Conservation (phyloP, 2,888 invertebrate genomes). For the Sisyra nigra region DNA sequence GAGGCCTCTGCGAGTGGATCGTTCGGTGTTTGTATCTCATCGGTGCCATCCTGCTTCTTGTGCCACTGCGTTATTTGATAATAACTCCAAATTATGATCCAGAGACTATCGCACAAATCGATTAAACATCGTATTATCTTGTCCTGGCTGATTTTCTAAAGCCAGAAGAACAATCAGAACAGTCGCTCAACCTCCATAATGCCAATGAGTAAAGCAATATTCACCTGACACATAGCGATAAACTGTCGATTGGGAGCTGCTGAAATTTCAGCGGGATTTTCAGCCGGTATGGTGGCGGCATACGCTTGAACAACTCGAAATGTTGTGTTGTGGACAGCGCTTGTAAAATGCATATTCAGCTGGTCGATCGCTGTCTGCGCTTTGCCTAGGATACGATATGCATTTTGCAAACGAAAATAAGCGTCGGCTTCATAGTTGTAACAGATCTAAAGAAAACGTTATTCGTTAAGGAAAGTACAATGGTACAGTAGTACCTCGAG, state of each 20-base stretch:
- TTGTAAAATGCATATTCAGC: constrained; percentile 86
- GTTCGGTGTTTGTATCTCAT: constrained; percentile 19
- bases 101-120: constrained; percentile 74
- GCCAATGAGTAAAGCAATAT: not conserved
- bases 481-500: no score
- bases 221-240: constrained; percentile 58
- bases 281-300: no score
- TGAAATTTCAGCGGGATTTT: constrained; percentile 17
- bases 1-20: constrained; percentile 18
- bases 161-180: constrained; percentile 10
- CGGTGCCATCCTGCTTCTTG: constrained; percentile 27
- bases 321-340: constrained; percentile 73
- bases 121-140: constrained; percentile 59
- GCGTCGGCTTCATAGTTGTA: constrained; percentile 60
- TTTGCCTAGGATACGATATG: constrained; percentile 80
- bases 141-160: constrained; percentile 36
- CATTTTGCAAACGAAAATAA: constrained; percentile 71
- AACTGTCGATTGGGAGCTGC: constrained; percentile 53
- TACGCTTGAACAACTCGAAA: constrained; percentile 36
- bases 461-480: no score
- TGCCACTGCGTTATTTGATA: constrained; percentile 67
- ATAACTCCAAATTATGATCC: constrained; percentile 66
- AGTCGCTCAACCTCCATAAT: not conserved
- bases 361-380: constrained; percentile 79
- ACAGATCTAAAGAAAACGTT: constrained; percentile 28